Evolutionary conservation across 2,797 vertebrate genomes (phyloP), one percentile per base, ranked within the genome.

Genomic region (Propithecus deckenii): DNA sequence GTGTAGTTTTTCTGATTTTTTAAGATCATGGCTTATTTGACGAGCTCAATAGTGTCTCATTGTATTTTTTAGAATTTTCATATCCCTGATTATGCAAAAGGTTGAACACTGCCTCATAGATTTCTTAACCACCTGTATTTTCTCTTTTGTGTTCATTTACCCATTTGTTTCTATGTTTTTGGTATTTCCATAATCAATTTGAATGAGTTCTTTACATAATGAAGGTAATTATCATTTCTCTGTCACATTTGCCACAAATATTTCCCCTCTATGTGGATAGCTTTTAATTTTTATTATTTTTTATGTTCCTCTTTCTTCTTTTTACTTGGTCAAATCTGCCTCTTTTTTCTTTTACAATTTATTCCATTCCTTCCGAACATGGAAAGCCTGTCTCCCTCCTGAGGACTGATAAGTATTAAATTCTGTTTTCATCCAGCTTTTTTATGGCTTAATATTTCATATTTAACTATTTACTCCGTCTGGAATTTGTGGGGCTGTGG

Each of bases 401-500:
- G 94, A 93, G 94, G 52, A 57, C 81, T 61, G 80, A 50, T 72
- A 67, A 85, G 90, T 80, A 78, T 57, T 90, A 81, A 78, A 72
- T 96, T 97, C 92, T 92, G 95, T 92, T 97, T 92, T 71, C 52
- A 63, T 67, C 59, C 4, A 18, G 55, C 46, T 46, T 87, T 80
- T 89, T 93, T 84, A 83, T 94, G 55, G 86, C 95, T 91, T 96
- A 88, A 92, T 96, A 84, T 96, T 94, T 97, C 79, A 38, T 76
- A 86, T 88, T 94, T 94, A 95, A 74, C 96, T 79, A 95, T 92
- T 86, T 38, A 22, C 94, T 96, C 89, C 86, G 1, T 84, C 93
- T 86, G 96, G 96, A 69, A 85, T 83, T 92, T 38, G 88, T 79
- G 86, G 71, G 89, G 61, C 81, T 86, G 67, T 69, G 86, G 65